Base-by-base conservation (phyloP, 2,113 vertebrate species). In the Brienomyrus brachyistius region DNA sequence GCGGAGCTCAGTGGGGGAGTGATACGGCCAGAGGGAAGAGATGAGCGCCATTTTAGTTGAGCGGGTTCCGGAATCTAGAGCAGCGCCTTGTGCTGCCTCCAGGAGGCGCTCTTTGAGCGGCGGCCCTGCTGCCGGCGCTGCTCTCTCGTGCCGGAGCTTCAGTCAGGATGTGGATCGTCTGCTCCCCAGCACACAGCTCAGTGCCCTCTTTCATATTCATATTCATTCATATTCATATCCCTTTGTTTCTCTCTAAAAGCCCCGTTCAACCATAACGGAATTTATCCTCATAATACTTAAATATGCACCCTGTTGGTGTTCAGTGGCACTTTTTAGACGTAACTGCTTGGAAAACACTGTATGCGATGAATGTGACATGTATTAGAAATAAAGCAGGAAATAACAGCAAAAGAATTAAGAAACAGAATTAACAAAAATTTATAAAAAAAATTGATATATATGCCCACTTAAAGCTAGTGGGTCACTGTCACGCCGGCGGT, bases 171-270 rank as follows among this genome's bases (percentile, higher is more conserved):
- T 40, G 82, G 40, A 84, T 5, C 10, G 45, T n/a, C 21, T 84
- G 35, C 21, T 84, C 82, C 40, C 80, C 21, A 23, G 40, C 23
- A 11, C 21, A 4, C 45, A 48, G 45, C 43, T 4, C 82, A 84
- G 82, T 45, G 82, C 40, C 82, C 82, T 48, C 40, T 47, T 84
- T 45, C 82, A 84, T 48, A 84, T 84, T 84, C 82, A 84, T 66
- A 66, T 62, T 83, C 40, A 23, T 83, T 43, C 80, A 83, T 83
- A 83, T 84, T 84, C 82, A 84, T 84, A 45, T 13, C 8, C 82
- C 21, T 84, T 84, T 84, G 82, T 84, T n/a, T 84, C 82, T 84
- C 19, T 84, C 82, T 48, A 47, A 84, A 84, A 43, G 43, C 45
- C 45, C 40, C 3, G 82, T 10, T 48, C 74, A 80, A n/a, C 35